Evolutionary conservation across 2,113 vertebrate species (phyloP).

Genomic region (Stictonetta naevosa): DNA sequence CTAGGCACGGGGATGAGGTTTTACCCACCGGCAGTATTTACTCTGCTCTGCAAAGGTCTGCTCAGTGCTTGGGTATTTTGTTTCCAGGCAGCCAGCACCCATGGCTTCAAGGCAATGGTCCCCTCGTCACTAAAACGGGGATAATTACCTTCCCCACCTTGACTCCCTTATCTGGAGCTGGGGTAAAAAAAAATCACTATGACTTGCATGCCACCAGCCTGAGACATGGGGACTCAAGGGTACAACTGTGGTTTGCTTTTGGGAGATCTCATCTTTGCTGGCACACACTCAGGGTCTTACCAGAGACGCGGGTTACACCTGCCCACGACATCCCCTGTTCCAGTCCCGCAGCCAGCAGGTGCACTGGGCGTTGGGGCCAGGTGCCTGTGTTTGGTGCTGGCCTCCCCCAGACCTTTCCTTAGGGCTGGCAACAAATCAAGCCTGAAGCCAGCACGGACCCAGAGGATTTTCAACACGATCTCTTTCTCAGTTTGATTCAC

Average conservation of each 20-base stretch:
- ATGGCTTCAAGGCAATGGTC: not conserved
- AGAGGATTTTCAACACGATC: not conserved
- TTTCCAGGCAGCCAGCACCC: conserved; percentile 6
- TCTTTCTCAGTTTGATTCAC: conserved; percentile 5
- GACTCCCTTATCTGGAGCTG: not conserved
- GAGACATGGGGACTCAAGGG: not conserved
- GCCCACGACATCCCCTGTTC: not conserved
- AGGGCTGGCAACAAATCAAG: not conserved
- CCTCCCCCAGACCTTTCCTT: not conserved
- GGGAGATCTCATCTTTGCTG: not conserved
- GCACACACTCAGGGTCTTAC: not conserved
- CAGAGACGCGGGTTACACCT: not conserved
- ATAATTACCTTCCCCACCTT: not conserved
- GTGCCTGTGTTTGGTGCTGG: not conserved
- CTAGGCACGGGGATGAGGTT: conserved; percentile 28
- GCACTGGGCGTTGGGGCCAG: not conserved
- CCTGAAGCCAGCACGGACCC: not conserved
- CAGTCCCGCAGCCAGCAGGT: not conserved
- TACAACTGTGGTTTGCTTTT: not conserved
- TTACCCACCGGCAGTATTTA: conserved; percentile 32
- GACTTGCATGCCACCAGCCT: not conserved
- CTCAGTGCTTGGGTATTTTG: not conserved
- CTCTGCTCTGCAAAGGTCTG: not conserved
- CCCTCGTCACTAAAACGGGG: not conserved
- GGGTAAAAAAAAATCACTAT: not conserved